Percentiles rank a stretch among this genome's conserved stretches.
phyloP scores from a whole-genome alignment of 2,888 invertebrate species.

The Ectemnius continuus region DNA sequence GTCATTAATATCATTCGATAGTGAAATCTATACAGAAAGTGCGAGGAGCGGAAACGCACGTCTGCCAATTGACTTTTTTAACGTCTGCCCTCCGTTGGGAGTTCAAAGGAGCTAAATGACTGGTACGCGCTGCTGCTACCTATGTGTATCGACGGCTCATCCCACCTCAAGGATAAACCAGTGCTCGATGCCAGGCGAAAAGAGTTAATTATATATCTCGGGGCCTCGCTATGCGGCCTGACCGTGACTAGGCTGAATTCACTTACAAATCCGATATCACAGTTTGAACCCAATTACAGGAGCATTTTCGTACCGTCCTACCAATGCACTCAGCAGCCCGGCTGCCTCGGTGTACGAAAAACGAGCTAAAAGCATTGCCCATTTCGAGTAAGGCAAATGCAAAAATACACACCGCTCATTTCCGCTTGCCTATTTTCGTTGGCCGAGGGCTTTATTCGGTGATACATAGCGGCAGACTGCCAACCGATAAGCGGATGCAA shows the following conservation, averaged over 20 bases:
- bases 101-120: no score
- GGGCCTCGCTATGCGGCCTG: background rate
- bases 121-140: no score
- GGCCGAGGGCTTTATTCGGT: conserved; percentile 32
- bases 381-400: background rate
- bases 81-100: no score
- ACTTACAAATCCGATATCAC: background rate
- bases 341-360: background rate
- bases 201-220: conserved; percentile 45
- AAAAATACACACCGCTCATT: conserved; percentile 29
- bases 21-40: no score
- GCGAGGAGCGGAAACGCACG: no score
- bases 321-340: background rate
- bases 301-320: background rate
- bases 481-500: conserved; percentile 49
- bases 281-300: background rate
- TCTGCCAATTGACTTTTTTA: no score
- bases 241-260: background rate
- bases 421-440: conserved; percentile 15
- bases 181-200: conserved; percentile 38
- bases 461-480: conserved; percentile 37
- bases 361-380: background rate
- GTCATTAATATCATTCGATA: background rate
- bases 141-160: no score
- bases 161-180: conserved; percentile 7